Evolutionary conservation across 1,140 invertebrate species (phyloP).

Genomic region (Caenorhabditis remanei): DNA sequence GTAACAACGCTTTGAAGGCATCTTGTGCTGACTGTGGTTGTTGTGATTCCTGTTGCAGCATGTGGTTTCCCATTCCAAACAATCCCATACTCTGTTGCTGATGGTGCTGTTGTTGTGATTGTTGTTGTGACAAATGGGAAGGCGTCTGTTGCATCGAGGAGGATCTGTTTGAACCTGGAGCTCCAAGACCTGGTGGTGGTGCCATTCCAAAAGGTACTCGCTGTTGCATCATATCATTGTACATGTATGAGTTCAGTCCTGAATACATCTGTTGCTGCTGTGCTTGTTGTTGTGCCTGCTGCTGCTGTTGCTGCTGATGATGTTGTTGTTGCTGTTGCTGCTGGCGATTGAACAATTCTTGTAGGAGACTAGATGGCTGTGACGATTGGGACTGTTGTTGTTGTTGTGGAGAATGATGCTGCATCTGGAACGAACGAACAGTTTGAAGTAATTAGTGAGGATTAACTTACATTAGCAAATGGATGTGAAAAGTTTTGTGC

Average conservation of each 20-base stretch:
- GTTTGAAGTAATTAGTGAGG: background rate
- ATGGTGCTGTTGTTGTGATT: conserved; percentile 19
- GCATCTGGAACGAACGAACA: conserved; percentile 10
- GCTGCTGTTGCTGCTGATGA: conserved; percentile 22
- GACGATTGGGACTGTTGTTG: background rate
- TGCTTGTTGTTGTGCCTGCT: conserved; percentile 36
- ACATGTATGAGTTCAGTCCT: conserved; percentile 30
- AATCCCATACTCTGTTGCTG: conserved; percentile 52
- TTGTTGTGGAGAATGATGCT: conserved; percentile 6
- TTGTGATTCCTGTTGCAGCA: conserved; percentile 47
- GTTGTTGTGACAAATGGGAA: background rate
- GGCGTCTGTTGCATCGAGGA: conserved; percentile 4
- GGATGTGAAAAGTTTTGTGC: background rate
- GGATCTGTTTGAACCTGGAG: background rate
- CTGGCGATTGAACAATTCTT: conserved; percentile 35
- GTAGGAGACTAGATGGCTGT: background rate
- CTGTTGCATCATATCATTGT: conserved; percentile 14
- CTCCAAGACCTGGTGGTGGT: conserved; percentile 44
- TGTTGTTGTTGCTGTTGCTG: conserved; percentile 7
- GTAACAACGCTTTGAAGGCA: conserved; percentile 70
- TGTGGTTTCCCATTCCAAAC: conserved; percentile 15
- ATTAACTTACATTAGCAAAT: background rate
- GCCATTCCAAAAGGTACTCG: conserved; percentile 33
- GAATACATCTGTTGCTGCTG: conserved; percentile 22
- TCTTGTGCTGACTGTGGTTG: conserved; percentile 44